Base-by-base conservation (phyloP, 1,140 invertebrate genomes). In the Ceratina australensis region DNA sequence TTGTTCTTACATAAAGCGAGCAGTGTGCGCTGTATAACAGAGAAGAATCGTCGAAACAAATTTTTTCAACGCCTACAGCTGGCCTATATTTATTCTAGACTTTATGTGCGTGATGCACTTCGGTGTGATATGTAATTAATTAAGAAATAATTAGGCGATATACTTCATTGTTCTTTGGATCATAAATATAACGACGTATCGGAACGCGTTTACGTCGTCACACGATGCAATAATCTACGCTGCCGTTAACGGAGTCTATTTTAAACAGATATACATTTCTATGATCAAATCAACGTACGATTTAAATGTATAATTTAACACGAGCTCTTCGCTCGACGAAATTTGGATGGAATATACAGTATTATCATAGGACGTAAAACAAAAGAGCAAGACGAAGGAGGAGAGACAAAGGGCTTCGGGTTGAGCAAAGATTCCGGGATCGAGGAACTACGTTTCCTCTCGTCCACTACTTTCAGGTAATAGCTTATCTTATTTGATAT, bases 61-160 rank as follows among this genome's bases (percentile, higher is more conserved):
- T 20, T 79, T 77, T 73, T 57, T 26, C 57, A 16, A 73, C 69
- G 83, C 80, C 84, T 85, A 82, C 59, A 81, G 54, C 75, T 85
- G 83, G 83, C 83, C 83, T 85, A 85, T 59, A 80, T 83, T 78
- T 80, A 82, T 64, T 79, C 73, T 80, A 80, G 63, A 82, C 80
- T 85, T 67, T 76, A 85, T 33, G 79, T 84, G 81, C 81, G 57
- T 79, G 24, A 66, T 74, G 82, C 85, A 74, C 75, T 54, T 80
- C 64, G 78, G 84, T 86, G 85, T 86, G 85, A 86, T 86, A 86
- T 83, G 54, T 86, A 84, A 82, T 82, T 86, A 78, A 86, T 64
- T 54, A 61, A 81, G 78, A 26, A 59, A 82, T 54, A 63, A 69
- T 57, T 71, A 67, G 73, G 20, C 64, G 49, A 56, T 22, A 69